Evolutionary conservation across 2,797 vertebrate species (phyloP), one percentile per base, ranked within the genome.

Genomic region (Macropus fuliginosus): DNA sequence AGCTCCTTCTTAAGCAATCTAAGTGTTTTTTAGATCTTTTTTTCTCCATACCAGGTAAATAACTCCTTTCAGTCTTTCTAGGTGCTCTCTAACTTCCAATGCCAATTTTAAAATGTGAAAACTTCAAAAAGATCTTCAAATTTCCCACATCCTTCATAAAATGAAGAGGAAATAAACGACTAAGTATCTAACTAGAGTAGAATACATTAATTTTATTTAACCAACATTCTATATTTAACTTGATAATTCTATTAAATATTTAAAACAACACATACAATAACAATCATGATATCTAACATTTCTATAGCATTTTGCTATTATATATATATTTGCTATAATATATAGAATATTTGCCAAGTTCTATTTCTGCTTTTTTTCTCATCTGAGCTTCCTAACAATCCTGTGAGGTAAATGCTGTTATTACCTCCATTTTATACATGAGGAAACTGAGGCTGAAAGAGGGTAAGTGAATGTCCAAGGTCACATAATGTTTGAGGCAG

Each of bases 131-230:
- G 91, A 62, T 1, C 14, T 94, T 66, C 92, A 92, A 74, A 28
- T 16, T 94, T 59, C n/a, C n/a, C 91, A 90, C 31, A 54, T 93
- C 46, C 50, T 94, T 74, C 56, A 31, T 92, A 55, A 81, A 81
- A 59, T 55, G 2, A 27, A 55, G 1, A 4, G 5, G 0, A 31
- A 66, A 56, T n/a, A 66, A 66, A 66, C 2, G 0, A 16, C 12
- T n/a, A 62, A 34, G 31, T 14, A 66, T 66, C 3, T 52, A 52
- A 52, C 52, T 5, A 52, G 6, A 52, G 6, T 52, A 52, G 52
- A 52, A 52, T 6, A 52, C 6, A 52, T 8, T 52, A 14, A 34
- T 66, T 66, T 74, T 74, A 74, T 1, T n/a, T 74, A 74, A 74
- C 16, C 6, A 5, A 12, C 34, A 40, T 74, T n/a, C 34, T 74